Conservation (phyloP, 2,113 vertebrate species). For the Bungarus multicinctus region DNA sequence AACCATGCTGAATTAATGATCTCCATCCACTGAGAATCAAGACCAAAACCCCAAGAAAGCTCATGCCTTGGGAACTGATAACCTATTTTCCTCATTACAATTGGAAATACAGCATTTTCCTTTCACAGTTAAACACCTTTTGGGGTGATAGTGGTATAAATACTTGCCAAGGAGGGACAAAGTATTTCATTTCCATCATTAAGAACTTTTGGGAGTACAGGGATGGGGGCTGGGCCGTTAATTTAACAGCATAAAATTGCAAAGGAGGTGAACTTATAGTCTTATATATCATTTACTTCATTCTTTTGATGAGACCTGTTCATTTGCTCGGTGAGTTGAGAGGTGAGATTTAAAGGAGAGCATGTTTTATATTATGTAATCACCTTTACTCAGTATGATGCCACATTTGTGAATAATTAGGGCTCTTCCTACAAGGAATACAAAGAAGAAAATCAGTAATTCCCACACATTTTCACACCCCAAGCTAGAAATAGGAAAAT, state of each 20-base stretch:
- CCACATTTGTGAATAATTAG: background rate
- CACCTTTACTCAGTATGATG: background rate
- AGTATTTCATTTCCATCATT: background rate
- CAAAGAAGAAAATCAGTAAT: background rate
- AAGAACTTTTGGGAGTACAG: background rate
- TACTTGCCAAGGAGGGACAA: background rate
- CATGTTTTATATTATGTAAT: background rate
- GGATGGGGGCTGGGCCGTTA: background rate
- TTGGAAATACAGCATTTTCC: no score
- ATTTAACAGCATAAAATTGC: background rate
- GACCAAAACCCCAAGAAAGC: background rate
- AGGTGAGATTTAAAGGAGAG: background rate
- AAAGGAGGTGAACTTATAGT: background rate
- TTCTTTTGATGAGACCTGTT: background rate
- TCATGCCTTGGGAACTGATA: background rate
- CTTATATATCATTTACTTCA: background rate
- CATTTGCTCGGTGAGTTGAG: background rate
- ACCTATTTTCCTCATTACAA: background rate
- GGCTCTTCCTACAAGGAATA: background rate
- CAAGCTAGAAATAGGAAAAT: background rate
- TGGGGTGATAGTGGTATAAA: constrained; percentile 19
- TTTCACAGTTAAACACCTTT: background rate
- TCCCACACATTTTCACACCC: background rate
- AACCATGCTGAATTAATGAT: constrained; percentile 32
- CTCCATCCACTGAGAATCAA: constrained; percentile 8